These are phyloP conservation scores for Oegoconia quadripuncta DNA, from an alignment of 2,888 invertebrate species.

Conservation along the genomic window DNA sequence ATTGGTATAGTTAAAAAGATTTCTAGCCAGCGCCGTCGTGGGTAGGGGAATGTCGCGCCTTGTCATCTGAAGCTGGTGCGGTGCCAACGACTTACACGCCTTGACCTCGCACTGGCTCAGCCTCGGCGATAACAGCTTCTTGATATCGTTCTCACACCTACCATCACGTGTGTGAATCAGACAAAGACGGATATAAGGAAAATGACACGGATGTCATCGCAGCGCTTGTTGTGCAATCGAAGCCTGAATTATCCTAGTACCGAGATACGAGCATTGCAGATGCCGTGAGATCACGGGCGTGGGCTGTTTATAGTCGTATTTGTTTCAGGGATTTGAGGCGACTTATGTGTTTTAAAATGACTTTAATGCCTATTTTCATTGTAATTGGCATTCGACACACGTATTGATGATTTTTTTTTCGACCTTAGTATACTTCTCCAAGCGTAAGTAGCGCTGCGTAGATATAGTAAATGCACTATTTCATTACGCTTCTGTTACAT, in stretches of 20 bases:
- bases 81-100: slow-evolving; percentile 66
- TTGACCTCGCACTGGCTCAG: slow-evolving; percentile 61
- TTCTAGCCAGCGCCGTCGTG: neutral
- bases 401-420: too few relatives aligned
- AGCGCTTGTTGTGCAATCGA: slow-evolving; percentile 5
- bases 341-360: too few relatives aligned
- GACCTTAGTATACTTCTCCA: too few relatives aligned
- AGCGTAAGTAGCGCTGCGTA: too few relatives aligned
- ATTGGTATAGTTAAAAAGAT: neutral
- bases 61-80: slow-evolving; percentile 47
- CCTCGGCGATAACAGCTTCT: slow-evolving; percentile 34
- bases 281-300: too few relatives aligned
- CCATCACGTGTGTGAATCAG: slow-evolving; percentile 12
- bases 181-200: slow-evolving; percentile 26
- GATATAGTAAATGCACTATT: too few relatives aligned
- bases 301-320: too few relatives aligned
- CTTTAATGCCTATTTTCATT: too few relatives aligned
- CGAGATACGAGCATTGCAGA: too few relatives aligned
- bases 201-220: slow-evolving; percentile 19
- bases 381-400: too few relatives aligned
- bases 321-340: too few relatives aligned
- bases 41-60: slow-evolving; percentile 15
- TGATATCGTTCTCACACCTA: slow-evolving; percentile 3
- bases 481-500: too few relatives aligned
- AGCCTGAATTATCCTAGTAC: slow-evolving; percentile 9